Base-by-base conservation (phyloP, 2,797 vertebrate species). In the Aphelocoma californica region DNA sequence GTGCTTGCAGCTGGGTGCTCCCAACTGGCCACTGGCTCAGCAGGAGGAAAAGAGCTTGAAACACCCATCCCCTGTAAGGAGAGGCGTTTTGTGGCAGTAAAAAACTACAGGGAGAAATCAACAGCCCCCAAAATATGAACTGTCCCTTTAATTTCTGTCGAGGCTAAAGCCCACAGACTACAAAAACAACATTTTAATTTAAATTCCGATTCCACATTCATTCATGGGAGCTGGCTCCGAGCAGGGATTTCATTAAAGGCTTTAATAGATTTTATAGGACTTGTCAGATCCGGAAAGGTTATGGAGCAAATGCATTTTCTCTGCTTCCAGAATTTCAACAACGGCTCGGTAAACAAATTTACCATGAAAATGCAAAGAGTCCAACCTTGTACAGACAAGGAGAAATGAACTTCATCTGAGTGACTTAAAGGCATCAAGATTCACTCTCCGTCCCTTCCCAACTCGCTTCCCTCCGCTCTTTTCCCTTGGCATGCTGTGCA, bases 251-350 rank as follows among this genome's bases (percentile, higher is more conserved):
- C 97, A 98, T 98, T 97, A 98, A 97, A 97, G 93, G 93, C 96
- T 97, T 97, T 98, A 97, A 97, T 97, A 97, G 97, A 97, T 97
- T 98, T 97, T 97, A 97, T 95, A 96, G 95, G 97, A 97, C 95
- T 96, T 98, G 97, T 97, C 97, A 97, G 95, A 95, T 97, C 95
- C 67, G 70, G 93, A 98, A 99, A 99, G 98, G 98, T 98, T 98
- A 99, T 97, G 93, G 98, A 98, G 98, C 98, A 98, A 98, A 99
- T 98, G 97, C 97, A 96, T 98, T 98, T 98, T 98, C 97, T 98
- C 97, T 97, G 97, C 98, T 97, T 97, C 93, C 94, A 96, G 97
- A 97, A 97, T 97, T 96, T 97, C 96, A 96, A 96, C 96, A 93
- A 93, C 79, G 40, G 89, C 94, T 97, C 97, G 53, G 97, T 96